A percentile compares a stretch with the other conserved stretches of the same genome.
Conservation (phyloP, 2,113 vertebrate genomes). For the Cololabis saira region DNA sequence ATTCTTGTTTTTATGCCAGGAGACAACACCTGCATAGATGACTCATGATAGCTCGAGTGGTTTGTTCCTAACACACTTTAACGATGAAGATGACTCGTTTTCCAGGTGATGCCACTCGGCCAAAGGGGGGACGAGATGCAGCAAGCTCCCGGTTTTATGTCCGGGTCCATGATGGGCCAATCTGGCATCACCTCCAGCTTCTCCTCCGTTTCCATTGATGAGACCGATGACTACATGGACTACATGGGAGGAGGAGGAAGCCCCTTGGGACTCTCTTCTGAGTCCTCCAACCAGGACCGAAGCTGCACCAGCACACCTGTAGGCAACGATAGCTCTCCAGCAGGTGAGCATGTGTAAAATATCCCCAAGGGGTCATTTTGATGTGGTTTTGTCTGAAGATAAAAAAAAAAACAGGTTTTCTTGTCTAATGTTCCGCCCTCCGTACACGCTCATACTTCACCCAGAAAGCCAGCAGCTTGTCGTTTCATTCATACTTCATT, state of each 20-base stretch:
- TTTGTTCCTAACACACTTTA: slow-evolving; percentile 3
- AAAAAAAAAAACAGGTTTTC: too few relatives aligned
- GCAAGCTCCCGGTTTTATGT: slow-evolving; percentile 74
- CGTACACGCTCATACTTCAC: neutral
- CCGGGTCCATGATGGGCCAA: slow-evolving; percentile 69
- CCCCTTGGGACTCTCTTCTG: slow-evolving; percentile 92
- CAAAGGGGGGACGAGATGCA: slow-evolving; percentile 80
- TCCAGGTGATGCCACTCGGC: slow-evolving; percentile 78
- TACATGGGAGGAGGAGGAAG: slow-evolving; percentile 89
- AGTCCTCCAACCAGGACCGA: slow-evolving; percentile 96
- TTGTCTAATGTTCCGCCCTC: neutral
- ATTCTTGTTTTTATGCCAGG: slow-evolving; percentile 46
- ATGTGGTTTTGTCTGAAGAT: neutral
- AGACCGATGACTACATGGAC: slow-evolving; percentile 95
- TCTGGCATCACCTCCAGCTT: slow-evolving; percentile 77
- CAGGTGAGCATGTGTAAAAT: slow-evolving; percentile 81
- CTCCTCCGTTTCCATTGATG: slow-evolving; percentile 85
- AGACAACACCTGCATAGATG: slow-evolving; percentile 37
- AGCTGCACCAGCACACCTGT: slow-evolving; percentile 98
- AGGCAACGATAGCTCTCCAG: slow-evolving; percentile 92
- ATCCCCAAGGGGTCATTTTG: neutral
- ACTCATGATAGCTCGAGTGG: neutral
- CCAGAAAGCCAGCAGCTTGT: slow-evolving; percentile 27
- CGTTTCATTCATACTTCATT: slow-evolving; percentile 43
- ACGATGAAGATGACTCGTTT: neutral